Evolutionary conservation across 2,888 invertebrate species (phyloP).

Genomic region (Ariolimax columbianus): DNA sequence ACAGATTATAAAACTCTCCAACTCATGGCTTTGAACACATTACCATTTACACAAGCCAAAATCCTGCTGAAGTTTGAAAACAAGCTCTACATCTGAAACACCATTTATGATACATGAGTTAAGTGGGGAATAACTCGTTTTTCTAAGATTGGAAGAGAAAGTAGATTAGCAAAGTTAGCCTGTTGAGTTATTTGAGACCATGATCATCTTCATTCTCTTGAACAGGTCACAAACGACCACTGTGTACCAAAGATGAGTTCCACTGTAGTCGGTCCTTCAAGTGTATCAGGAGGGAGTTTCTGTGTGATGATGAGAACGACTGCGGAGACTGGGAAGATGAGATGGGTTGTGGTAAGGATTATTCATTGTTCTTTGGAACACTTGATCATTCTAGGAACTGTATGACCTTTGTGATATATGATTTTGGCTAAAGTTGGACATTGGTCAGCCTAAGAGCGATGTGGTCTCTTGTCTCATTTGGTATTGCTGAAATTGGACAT

Average conservation of each 20-base stretch:
- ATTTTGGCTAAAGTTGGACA: too few relatives aligned
- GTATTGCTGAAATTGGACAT: neutral
- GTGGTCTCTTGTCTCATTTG: neutral
- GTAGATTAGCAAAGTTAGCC: too few relatives aligned
- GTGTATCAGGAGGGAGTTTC: conserved; percentile 85
- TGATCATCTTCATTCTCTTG: neutral
- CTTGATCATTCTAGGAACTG: neutral
- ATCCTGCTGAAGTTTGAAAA: too few relatives aligned
- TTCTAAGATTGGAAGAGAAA: too few relatives aligned
- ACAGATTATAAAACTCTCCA: too few relatives aligned
- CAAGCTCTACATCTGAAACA: too few relatives aligned
- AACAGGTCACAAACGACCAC: conserved; percentile 41
- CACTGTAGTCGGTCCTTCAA: conserved; percentile 68
- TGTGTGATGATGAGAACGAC: conserved; percentile 97
- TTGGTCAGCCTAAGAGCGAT: neutral
- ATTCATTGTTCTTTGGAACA: neutral
- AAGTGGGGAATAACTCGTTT: too few relatives aligned
- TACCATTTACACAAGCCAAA: too few relatives aligned
- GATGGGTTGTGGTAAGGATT: conserved; percentile 83
- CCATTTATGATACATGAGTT: too few relatives aligned
- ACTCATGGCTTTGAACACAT: too few relatives aligned
- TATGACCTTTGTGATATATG: too few relatives aligned
- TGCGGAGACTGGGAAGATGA: conserved; percentile 98
- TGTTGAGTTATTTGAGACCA: too few relatives aligned
- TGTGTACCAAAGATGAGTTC: conserved; percentile 64